Evolutionary conservation across 2,113 vertebrate genomes (phyloP), one percentile per base, ranked within the genome.

Genomic region (Neoarius graeffei): DNA sequence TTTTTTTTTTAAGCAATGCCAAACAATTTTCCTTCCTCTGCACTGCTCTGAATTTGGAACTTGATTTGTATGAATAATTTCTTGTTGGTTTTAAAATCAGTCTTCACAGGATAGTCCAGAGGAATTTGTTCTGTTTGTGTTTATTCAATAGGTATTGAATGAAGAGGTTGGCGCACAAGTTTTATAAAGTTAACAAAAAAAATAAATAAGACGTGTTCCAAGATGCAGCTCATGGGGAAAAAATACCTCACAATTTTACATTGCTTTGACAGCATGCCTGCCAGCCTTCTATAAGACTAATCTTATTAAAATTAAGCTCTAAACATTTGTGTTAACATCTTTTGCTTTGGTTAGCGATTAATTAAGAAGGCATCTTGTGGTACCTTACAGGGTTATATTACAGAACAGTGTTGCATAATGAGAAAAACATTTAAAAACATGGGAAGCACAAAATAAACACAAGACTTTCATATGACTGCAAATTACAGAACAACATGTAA

Each of bases 281-380:
- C 60, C 85, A 80, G 76, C 17, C 27, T 23, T 56, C 50, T 81
- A 25, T 71, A 81, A 80, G 60, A 81, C 64, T 71, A 71, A 84
- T 71, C n/a, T 59, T 85, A 74, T 74, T 87, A 59, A 81, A 67
- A 57, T 59, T 66, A 71, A 42, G n/a, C 25, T 50, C n/a, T 35
- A 56, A 86, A 59, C 79, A 67, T 81, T 69, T 71, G 64, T 8
- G 50, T 7, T 71, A 81, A 81, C 62, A 81, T 81, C 77, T 81
- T n/a, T 52, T 66, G 59, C 54, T 56, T 81, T 81, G 52, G 76
- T 59, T 56, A 42, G 62, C 25, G 13, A 81, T 57, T 69, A 87
- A 67, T 67, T 57, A 71, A 67, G 14, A n/a, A 50, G 20, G 19
- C 25, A 27, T 81, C 56, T 59, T 59, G 4, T 4, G 1, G 3